Evolutionary conservation across 2,797 vertebrate species (phyloP).

Genomic region (Eurystomus glaucurus): DNA sequence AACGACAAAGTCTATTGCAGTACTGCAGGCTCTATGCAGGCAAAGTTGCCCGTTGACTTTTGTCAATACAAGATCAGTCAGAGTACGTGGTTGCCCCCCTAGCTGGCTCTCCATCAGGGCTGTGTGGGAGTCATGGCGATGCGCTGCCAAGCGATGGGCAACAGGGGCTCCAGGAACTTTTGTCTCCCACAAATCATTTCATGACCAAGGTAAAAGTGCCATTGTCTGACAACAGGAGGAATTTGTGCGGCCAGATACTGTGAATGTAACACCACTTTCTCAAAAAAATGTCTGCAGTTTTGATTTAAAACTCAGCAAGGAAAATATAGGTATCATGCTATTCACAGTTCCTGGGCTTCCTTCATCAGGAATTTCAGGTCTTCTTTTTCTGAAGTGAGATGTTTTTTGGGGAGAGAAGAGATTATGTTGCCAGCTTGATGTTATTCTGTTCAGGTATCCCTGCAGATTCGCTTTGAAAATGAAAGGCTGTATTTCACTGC

Average conservation of each 20-base stretch:
- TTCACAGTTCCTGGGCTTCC: not conserved
- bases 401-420: not conserved
- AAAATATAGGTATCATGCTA: not conserved
- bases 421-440: not conserved
- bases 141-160: rapidly evolving
- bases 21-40: not conserved
- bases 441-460: constrained; percentile 63
- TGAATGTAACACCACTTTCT: not conserved
- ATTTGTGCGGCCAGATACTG: not conserved
- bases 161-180: not conserved
- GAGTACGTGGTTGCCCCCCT: rapidly evolving
- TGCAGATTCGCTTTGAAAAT: constrained; percentile 49
- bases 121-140: rapidly evolving
- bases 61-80: not conserved
- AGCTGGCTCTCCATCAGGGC: rapidly evolving
- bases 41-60: not conserved
- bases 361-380: not conserved
- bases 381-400: not conserved
- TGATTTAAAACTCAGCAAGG: not conserved
- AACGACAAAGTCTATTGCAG: not conserved
- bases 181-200: not conserved
- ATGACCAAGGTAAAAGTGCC: not conserved
- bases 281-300: not conserved
- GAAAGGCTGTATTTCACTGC: constrained; percentile 57
- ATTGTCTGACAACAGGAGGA: not conserved